Evolutionary conservation across 2,797 vertebrate species (phyloP).

Genomic region (Luscinia luscinia): DNA sequence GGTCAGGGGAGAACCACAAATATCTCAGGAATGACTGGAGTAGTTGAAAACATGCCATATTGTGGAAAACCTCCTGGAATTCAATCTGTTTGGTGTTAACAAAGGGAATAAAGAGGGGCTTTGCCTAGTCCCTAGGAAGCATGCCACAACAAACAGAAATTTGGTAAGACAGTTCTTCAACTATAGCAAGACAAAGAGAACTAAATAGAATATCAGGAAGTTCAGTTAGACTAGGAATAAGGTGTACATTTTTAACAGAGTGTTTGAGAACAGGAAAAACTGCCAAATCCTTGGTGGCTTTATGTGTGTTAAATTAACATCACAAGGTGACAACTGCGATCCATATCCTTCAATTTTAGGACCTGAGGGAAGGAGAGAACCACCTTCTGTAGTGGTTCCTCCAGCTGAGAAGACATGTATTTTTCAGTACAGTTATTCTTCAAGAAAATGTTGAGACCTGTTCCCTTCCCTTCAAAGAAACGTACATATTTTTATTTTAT

Average conservation of each 20-base stretch:
- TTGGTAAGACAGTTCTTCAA: not conserved
- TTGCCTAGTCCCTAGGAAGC: not conserved
- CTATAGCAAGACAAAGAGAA: not conserved
- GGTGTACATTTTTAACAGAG: not conserved
- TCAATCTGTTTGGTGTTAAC: conserved; percentile 20
- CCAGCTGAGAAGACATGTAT: not conserved
- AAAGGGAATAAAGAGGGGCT: not conserved
- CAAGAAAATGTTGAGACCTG: not conserved
- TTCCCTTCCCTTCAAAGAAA: not conserved
- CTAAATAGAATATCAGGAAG: not conserved
- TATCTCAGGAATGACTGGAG: conserved; percentile 32
- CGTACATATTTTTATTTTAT: not conserved
- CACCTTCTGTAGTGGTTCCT: not conserved
- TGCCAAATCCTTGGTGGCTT: not conserved
- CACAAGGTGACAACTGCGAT: not conserved
- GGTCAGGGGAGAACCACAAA: conserved; percentile 26
- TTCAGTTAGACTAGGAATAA: not conserved
- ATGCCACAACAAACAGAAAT: not conserved
- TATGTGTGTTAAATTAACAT: not conserved
- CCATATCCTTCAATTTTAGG: not conserved
- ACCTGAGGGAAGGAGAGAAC: not conserved
- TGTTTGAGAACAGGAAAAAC: not conserved
- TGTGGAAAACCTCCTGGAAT: conserved; percentile 35
- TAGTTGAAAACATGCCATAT: conserved; percentile 36
- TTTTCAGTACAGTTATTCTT: not conserved